These are phyloP conservation scores for Trogon melanurus DNA, from an alignment of 2,113 vertebrate species.

Conservation along the genomic window DNA sequence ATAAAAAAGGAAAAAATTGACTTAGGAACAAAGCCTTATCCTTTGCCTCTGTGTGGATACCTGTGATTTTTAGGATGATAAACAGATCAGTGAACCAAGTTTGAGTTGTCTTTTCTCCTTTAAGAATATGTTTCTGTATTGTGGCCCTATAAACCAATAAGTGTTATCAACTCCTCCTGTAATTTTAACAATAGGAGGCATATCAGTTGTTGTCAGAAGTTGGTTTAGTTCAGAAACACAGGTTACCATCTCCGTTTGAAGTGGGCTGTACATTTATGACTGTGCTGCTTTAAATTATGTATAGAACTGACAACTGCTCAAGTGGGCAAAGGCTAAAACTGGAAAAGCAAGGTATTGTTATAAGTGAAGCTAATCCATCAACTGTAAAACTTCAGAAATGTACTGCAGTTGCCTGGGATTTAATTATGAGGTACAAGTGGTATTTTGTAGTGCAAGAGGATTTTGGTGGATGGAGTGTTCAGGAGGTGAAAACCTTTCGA, in stretches of 20 bases:
- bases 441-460: background rate
- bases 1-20: background rate
- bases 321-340: background rate
- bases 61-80: background rate
- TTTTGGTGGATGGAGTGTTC: background rate
- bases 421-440: background rate
- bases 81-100: background rate
- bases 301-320: background rate
- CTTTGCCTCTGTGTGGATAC: background rate
- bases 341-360: background rate
- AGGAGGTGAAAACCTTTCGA: background rate
- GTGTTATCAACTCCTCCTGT: background rate
- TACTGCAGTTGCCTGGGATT: background rate
- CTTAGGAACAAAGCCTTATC: background rate
- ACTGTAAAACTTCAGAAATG: background rate
- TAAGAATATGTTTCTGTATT: background rate
- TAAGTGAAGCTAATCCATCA: background rate
- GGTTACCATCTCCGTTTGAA: background rate
- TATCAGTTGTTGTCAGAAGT: background rate
- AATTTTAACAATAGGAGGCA: background rate
- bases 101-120: background rate
- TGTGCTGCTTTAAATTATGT: background rate
- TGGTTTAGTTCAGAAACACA: background rate
- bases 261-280: background rate
- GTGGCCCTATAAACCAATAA: background rate